These are phyloP conservation scores for Cyrtorhinus lividipennis DNA, from an alignment of 1,140 invertebrate genomes.

Conservation along the genomic window DNA sequence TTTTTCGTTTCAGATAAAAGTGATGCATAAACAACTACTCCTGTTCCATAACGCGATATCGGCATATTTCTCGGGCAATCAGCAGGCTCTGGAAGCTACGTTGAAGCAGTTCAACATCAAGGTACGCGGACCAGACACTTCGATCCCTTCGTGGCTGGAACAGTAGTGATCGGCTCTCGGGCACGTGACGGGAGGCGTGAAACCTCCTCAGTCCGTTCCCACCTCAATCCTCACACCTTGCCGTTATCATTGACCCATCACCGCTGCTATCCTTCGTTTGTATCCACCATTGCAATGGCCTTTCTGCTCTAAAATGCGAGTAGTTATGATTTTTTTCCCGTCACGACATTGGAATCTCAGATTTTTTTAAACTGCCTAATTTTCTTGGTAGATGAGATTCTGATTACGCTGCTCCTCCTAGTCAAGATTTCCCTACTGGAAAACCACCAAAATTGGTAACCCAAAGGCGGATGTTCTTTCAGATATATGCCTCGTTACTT, in stretches of 20 bases:
- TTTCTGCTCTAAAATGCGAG: too few species aligned
- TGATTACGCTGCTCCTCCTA: too few species aligned
- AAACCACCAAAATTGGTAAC: too few species aligned
- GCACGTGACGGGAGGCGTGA: not conserved
- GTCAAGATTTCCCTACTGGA: too few species aligned
- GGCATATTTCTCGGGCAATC: slow-evolving; percentile 92
- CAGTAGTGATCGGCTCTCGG: slow-evolving; percentile 35
- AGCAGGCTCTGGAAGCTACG: slow-evolving; percentile 81
- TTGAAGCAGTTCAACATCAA: slow-evolving; percentile 93
- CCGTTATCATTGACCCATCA: slow-evolving; percentile 4
- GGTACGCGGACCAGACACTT: slow-evolving; percentile 55
- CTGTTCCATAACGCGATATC: slow-evolving; percentile 92
- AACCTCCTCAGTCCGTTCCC: not conserved
- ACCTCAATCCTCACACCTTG: slow-evolving; percentile 5
- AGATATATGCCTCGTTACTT: too few species aligned
- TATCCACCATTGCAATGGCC: too few species aligned
- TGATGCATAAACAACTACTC: slow-evolving; percentile 94
- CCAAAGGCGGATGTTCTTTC: too few species aligned
- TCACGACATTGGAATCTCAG: too few species aligned
- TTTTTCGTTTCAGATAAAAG: slow-evolving; percentile 74
- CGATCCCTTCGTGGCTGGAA: slow-evolving; percentile 60
- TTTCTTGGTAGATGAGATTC: too few species aligned
- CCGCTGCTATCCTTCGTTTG: too few species aligned
- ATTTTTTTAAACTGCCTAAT: too few species aligned
- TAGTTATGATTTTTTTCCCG: too few species aligned